These are phyloP conservation scores for Linyphia triangularis DNA, from an alignment of 2,888 invertebrate species.

Conservation along the genomic window DNA sequence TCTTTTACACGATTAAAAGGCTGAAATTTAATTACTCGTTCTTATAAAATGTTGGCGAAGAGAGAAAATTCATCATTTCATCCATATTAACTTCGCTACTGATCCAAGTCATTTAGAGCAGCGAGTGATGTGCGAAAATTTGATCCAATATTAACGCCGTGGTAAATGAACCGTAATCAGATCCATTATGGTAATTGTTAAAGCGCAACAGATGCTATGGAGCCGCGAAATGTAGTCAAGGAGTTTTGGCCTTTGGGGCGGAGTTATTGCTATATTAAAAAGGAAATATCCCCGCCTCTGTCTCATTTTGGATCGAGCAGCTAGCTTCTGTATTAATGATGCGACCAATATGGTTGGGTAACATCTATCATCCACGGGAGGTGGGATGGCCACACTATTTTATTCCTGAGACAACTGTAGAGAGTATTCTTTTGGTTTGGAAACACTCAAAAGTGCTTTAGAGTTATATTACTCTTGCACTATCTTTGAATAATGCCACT, in stretches of 20 bases:
- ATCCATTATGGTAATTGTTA: background rate
- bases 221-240: background rate
- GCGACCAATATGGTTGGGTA: background rate
- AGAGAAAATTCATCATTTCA: slow-evolving; percentile 56
- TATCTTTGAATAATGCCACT: too few species aligned
- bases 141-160: slow-evolving; percentile 71
- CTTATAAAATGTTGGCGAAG: background rate
- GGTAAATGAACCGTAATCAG: slow-evolving; percentile 60
- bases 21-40: slow-evolving; percentile 26
- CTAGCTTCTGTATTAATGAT: slow-evolving; percentile 3
- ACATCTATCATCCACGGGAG: too few species aligned
- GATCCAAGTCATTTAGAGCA: slow-evolving; percentile 69
- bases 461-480: too few species aligned
- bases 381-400: too few species aligned
- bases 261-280: background rate
- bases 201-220: background rate
- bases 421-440: too few species aligned
- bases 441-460: too few species aligned
- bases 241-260: background rate
- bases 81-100: slow-evolving; percentile 58
- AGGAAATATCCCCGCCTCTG: background rate
- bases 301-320: background rate
- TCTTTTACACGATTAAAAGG: background rate
- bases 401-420: too few species aligned
- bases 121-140: slow-evolving; percentile 44